Evolutionary conservation across 2,797 vertebrate genomes (phyloP), one percentile per base, ranked within the genome.

Genomic region (Spatula clypeata): DNA sequence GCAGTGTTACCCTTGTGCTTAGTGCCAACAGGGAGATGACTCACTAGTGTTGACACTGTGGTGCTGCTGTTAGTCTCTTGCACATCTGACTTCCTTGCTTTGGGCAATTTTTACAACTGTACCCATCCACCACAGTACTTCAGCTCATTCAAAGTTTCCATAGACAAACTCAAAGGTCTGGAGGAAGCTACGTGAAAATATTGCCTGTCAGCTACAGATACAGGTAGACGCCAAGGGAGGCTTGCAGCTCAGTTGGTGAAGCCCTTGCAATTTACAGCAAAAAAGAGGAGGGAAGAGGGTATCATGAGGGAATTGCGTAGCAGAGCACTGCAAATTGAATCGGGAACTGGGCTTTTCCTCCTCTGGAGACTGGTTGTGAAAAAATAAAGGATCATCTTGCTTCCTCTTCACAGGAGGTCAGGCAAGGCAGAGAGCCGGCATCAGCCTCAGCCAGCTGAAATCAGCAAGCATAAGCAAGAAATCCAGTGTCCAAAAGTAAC

Each of bases 401-500:
- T 96, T 97, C 92, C 86, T 94, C 47, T 88, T 94, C 66, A 42
- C 74, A 51, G 62, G 60, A 90, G 38, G 76, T 51, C 71, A 93
- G 71, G 74, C 73, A 89, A 94, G 69, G 49, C 70, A 94, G 80
- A 88, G 44, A 80, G 42, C 47, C 88, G 86, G 40, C 1, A 0
- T 77, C 70, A 87, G 67, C 61, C 67, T 85, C 55, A 91, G 64
- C 8, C 62, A 75, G 34, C 36, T 62, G n/a, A 90, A 84, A 84
- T 73, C 51, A 94, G 44, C 76, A 90, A 88, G 72, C 93, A 83
- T 61, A 79, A 90, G 70, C 61, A 89, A 87, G 89, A 96, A 93
- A 75, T 72, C 13, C 42, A 19, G 4, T 54, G 29, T 27, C 60
- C 31, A 40, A 44, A 67, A 75, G 31, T 75, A 79, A 57, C 21